Conservation (phyloP, 2,888 invertebrate species). For the Morpho deidamia region DNA sequence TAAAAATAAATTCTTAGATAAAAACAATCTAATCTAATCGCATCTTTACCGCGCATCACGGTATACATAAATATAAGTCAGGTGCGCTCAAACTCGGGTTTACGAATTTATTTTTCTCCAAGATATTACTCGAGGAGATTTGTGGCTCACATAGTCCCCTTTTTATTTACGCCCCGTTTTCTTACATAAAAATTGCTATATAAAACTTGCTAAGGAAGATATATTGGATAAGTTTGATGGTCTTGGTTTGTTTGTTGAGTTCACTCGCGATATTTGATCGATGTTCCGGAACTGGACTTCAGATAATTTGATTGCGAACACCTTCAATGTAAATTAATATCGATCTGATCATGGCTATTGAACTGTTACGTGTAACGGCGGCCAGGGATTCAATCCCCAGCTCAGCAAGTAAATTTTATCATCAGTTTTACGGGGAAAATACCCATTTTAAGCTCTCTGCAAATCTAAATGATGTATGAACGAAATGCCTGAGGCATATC, state of each 20-base stretch:
- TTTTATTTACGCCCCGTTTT: slow-evolving; percentile 31
- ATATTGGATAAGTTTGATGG: slow-evolving; percentile 21
- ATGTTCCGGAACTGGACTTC: neutral
- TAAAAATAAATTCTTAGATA: neutral
- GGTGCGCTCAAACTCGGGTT: slow-evolving; percentile 43
- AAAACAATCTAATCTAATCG: slow-evolving; percentile 21
- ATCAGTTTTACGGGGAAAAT: no score
- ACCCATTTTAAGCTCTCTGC: no score
- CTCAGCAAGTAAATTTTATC: no score
- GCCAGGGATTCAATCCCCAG: no score
- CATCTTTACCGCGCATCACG: slow-evolving; percentile 30
- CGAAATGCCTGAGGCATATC: no score
- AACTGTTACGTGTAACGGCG: no score
- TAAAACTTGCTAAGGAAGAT: slow-evolving; percentile 22
- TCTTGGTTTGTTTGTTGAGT: slow-evolving; percentile 7
- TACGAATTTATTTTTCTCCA: slow-evolving; percentile 55
- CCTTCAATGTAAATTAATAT: no score
- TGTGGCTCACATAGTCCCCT: slow-evolving; percentile 34
- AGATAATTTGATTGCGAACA: no score
- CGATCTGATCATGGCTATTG: no score
- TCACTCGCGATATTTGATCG: neutral
- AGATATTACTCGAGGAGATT: slow-evolving; percentile 56
- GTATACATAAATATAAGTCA: slow-evolving; percentile 47
- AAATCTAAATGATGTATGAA: no score
- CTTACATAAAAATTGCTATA: slow-evolving; percentile 27